Evolutionary conservation across 2,888 invertebrate genomes (phyloP).

Genomic region (Sinhomidia bicolor): DNA sequence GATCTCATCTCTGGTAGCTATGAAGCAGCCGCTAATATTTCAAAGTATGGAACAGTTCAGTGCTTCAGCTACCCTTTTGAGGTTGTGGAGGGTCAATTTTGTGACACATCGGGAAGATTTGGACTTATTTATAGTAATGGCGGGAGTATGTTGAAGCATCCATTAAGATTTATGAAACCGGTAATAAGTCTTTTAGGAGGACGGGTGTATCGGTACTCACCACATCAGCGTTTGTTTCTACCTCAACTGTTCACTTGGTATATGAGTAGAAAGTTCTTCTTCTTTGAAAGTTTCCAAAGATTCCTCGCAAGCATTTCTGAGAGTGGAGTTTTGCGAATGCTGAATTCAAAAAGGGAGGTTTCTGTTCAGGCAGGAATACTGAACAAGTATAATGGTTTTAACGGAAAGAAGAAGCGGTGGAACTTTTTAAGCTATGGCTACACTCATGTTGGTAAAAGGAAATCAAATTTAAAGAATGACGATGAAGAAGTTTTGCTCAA

Average conservation of each 20-base stretch:
- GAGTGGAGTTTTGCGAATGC: not conserved
- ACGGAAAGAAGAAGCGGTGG: not conserved
- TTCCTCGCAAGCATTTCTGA: not conserved
- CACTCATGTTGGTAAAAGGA: not conserved
- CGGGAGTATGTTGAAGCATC: not conserved
- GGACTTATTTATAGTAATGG: not conserved
- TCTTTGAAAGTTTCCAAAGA: not conserved
- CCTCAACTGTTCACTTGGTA: not conserved
- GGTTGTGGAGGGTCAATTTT: not conserved
- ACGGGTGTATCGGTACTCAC: not conserved
- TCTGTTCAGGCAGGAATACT: not conserved
- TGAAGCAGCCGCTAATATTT: too few species aligned
- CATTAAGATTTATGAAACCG: not conserved
- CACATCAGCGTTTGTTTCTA: not conserved
- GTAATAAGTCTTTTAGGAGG: not conserved
- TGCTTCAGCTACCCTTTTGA: not conserved
- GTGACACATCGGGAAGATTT: not conserved
- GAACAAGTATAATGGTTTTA: not conserved
- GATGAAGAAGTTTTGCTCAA: too few species aligned
- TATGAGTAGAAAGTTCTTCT: not conserved
- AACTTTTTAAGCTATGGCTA: not conserved
- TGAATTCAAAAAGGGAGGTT: not conserved
- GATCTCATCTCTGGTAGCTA: too few species aligned
- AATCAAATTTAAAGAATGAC: not conserved
- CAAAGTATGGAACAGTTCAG: not conserved